Evolutionary conservation across 2,888 invertebrate species (phyloP).

Genomic region (Monochamus alternatus): DNA sequence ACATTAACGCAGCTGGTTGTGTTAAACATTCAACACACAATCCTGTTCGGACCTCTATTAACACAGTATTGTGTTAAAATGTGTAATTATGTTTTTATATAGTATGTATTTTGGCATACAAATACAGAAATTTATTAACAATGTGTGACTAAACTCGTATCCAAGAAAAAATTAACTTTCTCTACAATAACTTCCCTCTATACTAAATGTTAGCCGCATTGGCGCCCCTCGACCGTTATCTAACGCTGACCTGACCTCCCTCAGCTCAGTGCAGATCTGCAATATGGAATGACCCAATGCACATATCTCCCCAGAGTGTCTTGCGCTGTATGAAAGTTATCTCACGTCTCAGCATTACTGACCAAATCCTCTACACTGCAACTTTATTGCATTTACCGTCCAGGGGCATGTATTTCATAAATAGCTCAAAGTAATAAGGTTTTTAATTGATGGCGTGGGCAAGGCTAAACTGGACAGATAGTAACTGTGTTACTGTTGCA

Average conservation of each 20-base stretch:
- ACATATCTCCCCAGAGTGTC: constrained; percentile 54
- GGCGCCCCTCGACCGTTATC: constrained; percentile 52
- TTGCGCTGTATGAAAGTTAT: constrained; percentile 56
- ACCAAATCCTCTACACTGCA: constrained; percentile 23
- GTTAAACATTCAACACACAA: too few relatives aligned
- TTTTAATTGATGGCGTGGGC: background rate
- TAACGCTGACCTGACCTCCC: constrained; percentile 55
- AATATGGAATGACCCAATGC: constrained; percentile 48
- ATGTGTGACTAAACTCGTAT: too few relatives aligned
- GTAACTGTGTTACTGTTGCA: background rate
- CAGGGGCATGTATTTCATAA: constrained; percentile 2
- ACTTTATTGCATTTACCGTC: constrained; percentile 27
- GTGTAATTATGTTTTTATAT: too few relatives aligned
- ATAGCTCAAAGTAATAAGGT: background rate
- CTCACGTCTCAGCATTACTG: constrained; percentile 54
- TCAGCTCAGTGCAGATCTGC: constrained; percentile 42
- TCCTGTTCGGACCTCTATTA: too few relatives aligned
- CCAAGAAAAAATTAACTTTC: too few relatives aligned
- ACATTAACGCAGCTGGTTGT: too few relatives aligned
- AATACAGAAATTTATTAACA: too few relatives aligned
- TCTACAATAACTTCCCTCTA: too few relatives aligned
- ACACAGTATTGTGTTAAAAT: too few relatives aligned
- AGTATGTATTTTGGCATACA: too few relatives aligned
- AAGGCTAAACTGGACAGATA: background rate
- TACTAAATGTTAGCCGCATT: background rate